Percentiles rank a stretch among this genome's conserved stretches.
These are phyloP conservation scores for Octodon degus DNA, from an alignment of 2,113 vertebrate genomes.

Conservation along the genomic window DNA sequence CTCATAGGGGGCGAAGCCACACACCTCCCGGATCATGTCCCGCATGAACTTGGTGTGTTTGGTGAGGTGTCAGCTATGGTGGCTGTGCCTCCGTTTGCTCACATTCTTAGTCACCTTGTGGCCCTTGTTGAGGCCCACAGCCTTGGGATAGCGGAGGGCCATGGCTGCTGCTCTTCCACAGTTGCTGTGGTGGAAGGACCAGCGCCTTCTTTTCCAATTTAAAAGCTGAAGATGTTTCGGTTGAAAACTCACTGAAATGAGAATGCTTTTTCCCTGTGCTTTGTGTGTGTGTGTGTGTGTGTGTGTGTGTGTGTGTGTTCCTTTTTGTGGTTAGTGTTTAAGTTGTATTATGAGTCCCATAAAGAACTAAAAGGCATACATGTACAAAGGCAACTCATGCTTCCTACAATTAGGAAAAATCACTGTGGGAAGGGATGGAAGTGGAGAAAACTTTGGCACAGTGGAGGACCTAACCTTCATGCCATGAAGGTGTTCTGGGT, in stretches of 20 bases:
- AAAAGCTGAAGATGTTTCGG: neutral
- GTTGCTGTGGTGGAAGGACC: too few relatives aligned
- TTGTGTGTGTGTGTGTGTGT: neutral
- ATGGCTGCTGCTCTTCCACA: too few relatives aligned
- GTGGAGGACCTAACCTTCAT: neutral
- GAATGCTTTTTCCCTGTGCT: neutral
- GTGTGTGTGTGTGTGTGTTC: neutral
- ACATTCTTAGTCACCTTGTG: too few relatives aligned
- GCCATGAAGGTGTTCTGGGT: neutral
- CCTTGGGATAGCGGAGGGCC: too few relatives aligned
- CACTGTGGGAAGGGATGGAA: neutral
- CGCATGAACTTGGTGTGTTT: too few relatives aligned
- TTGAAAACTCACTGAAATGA: slow-evolving; percentile 33
- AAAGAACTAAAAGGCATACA: neutral
- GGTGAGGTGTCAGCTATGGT: too few relatives aligned
- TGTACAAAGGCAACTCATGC: neutral
- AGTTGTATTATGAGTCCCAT: neutral
- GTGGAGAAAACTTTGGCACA: neutral
- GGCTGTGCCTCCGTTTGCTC: too few relatives aligned
- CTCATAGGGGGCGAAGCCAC: too few relatives aligned
- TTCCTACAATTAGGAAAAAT: neutral
- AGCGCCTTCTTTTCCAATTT: neutral
- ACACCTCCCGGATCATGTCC: too few relatives aligned
- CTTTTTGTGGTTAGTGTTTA: neutral
- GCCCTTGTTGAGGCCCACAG: too few relatives aligned